Evolutionary conservation across 2,797 vertebrate genomes (phyloP).

Genomic region (Notolepis coatsorum): DNA sequence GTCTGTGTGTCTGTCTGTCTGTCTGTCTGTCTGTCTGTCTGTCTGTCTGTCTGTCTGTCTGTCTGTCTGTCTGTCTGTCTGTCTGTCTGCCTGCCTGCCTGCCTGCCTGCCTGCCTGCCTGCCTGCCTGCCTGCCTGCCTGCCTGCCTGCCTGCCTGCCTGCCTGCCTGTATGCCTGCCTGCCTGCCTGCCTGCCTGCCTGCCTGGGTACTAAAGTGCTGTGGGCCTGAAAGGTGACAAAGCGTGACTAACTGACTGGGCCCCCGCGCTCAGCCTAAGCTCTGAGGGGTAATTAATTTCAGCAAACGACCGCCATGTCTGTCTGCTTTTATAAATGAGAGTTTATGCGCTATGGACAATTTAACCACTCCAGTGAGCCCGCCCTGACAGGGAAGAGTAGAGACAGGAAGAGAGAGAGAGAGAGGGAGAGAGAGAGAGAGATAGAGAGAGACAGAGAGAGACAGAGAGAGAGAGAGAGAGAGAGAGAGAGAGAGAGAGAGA

Average conservation of each 20-base stretch:
- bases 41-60: background rate
- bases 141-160: conserved; percentile 2
- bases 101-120: background rate
- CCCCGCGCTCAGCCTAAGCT: conserved; percentile 72
- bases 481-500: background rate
- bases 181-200: conserved; percentile 27
- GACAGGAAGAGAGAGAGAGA: conserved; percentile 28
- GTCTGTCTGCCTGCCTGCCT: conserved; percentile 36
- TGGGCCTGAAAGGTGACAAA: conserved; percentile 63
- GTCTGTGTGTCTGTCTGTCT: too few species aligned
- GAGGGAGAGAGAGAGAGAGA: background rate
- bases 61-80: background rate
- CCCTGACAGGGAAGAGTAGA: conserved; percentile 78
- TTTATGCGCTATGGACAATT: conserved; percentile 86
- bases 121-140: conserved; percentile 3
- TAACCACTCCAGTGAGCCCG: conserved; percentile 81
- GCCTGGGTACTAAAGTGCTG: too few species aligned
- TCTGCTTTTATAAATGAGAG: conserved; percentile 86
- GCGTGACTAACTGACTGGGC: conserved; percentile 80
- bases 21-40: background rate
- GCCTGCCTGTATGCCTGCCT: conserved; percentile 63
- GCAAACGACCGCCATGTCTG: conserved; percentile 85
- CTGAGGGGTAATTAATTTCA: conserved; percentile 85
- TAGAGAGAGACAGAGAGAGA: too few species aligned
- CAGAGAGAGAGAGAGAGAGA: background rate